phyloP scores from a whole-genome alignment of 2,888 invertebrate species.

The Frankliniella intonsa region DNA sequence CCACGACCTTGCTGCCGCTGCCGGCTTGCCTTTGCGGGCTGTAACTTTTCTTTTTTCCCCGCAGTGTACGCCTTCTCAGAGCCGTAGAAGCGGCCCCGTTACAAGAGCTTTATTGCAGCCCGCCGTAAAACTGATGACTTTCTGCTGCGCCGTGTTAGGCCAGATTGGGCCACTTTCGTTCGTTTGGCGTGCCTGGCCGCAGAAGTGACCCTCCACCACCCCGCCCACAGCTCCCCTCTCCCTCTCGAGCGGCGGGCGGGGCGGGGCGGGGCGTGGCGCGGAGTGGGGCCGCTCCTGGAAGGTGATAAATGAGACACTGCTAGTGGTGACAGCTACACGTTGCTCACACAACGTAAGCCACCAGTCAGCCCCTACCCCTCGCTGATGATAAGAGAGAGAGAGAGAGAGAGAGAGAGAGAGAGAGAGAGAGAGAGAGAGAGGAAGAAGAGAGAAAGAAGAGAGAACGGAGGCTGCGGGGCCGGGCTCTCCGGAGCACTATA shows the following conservation, averaged over 20 bases:
- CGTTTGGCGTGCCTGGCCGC: too few relatives aligned
- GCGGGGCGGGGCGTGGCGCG: neutral
- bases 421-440: neutral
- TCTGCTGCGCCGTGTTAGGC: too few relatives aligned
- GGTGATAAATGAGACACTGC: neutral
- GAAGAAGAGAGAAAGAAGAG: neutral
- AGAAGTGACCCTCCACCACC: neutral
- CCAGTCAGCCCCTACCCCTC: neutral
- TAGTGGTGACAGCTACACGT: slow-evolving; percentile 6
- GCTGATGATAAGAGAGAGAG: neutral
- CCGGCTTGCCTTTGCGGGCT: too few relatives aligned
- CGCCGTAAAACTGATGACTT: too few relatives aligned
- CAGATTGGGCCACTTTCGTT: too few relatives aligned
- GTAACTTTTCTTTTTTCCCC: too few relatives aligned
- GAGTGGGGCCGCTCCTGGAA: neutral
- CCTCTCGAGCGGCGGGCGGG: neutral
- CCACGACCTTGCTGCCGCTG: too few relatives aligned
- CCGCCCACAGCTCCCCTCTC: neutral
- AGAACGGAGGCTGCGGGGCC: too few relatives aligned
- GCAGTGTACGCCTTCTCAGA: too few relatives aligned
- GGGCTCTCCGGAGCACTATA: too few relatives aligned
- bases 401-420: neutral
- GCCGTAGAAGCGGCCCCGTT: too few relatives aligned
- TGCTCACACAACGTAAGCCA: neutral
- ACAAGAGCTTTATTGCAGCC: too few relatives aligned